Percentiles rank a stretch among this genome's conserved stretches.
These are phyloP conservation scores for Onychorhynchus coronatus DNA, from an alignment of 2,113 vertebrate genomes.

Conservation along the genomic window DNA sequence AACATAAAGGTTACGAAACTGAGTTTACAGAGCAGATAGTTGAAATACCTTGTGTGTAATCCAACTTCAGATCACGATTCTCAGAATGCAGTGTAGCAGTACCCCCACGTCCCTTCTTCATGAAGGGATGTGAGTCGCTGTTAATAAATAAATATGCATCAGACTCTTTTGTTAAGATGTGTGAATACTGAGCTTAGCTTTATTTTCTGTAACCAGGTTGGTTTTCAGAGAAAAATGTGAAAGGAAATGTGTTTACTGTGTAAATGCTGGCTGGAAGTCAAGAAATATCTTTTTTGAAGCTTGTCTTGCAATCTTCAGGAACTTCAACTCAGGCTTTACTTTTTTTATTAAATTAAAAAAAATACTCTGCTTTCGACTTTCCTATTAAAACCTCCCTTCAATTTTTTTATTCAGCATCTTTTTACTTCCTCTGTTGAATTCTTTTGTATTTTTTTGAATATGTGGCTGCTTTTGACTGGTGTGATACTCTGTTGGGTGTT, in stretches of 20 bases:
- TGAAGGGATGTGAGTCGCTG: not conserved
- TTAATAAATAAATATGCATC: constrained; percentile 9
- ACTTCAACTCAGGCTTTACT: not conserved
- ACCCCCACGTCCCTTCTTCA: not conserved
- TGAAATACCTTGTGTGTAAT: not conserved
- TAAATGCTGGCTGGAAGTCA: constrained; percentile 25
- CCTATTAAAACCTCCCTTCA: not conserved
- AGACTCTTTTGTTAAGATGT: not conserved
- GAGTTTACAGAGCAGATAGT: not conserved
- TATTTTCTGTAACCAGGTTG: constrained; percentile 3
- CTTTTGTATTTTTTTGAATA: not conserved
- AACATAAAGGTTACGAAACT: not conserved
- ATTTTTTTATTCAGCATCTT: not conserved
- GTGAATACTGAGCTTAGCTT: not conserved
- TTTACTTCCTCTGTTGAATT: not conserved
- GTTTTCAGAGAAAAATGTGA: not conserved
- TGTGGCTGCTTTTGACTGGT: not conserved
- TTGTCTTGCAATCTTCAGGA: not conserved
- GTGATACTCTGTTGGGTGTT: not conserved
- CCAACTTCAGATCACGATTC: not conserved
- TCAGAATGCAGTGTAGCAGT: not conserved
- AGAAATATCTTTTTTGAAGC: not conserved
- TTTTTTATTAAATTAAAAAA: not conserved
- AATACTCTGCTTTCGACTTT: not conserved
- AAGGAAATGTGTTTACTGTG: not conserved